phyloP scores from a whole-genome alignment of 2,113 vertebrate genomes.

The Varanus komodoensis region DNA sequence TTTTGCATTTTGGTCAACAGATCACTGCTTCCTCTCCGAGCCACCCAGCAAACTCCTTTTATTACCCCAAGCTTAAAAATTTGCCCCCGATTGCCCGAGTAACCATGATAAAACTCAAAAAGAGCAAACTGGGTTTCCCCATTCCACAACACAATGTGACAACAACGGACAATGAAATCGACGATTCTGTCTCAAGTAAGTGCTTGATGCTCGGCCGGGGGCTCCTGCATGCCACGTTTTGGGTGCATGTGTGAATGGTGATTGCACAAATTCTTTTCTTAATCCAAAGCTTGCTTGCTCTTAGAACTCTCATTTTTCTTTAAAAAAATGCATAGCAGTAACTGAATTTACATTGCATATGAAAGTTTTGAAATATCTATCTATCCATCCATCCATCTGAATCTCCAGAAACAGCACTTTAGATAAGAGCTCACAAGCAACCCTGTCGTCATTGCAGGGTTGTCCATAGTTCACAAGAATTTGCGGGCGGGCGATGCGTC shows the following conservation, averaged over 20 bases:
- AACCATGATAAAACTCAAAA: constrained; percentile 86
- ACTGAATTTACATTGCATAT: neutral
- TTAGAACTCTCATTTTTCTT: neutral
- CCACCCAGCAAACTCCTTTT: constrained; percentile 97
- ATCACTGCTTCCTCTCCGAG: constrained; percentile 93
- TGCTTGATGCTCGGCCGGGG: neutral
- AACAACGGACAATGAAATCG: constrained; percentile 87
- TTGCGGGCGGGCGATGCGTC: neutral
- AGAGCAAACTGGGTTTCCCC: constrained; percentile 81
- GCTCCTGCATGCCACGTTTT: neutral
- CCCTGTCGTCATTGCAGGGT: neutral
- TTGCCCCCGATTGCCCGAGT: constrained; percentile 93
- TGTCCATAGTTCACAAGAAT: neutral
- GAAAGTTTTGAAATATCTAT: neutral
- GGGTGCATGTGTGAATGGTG: neutral
- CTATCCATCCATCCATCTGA: too few relatives aligned
- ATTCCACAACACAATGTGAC: constrained; percentile 80
- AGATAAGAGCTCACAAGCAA: neutral
- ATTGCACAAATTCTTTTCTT: neutral
- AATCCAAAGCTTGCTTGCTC: neutral
- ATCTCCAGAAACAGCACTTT: neutral
- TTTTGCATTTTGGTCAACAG: constrained; percentile 68
- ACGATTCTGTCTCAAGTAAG: constrained; percentile 87
- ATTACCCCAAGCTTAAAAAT: constrained; percentile 91
- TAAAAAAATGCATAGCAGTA: neutral